phyloP scores from a whole-genome alignment of 2,113 vertebrate species.

The Chunga burmeisteri region DNA sequence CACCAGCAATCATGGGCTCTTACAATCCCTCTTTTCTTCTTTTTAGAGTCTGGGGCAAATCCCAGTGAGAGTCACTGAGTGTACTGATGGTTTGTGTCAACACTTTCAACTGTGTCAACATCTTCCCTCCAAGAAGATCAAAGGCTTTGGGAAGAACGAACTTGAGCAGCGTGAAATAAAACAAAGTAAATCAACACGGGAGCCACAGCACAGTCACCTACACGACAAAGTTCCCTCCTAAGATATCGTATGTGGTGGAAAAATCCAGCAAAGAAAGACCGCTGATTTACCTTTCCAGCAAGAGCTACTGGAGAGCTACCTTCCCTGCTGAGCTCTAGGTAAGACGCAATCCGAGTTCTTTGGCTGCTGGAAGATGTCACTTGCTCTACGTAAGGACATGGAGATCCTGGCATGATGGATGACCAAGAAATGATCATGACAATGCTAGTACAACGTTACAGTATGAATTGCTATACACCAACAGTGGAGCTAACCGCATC shows the following conservation, averaged over 20 bases:
- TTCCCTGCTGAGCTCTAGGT: background rate
- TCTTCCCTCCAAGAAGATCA: background rate
- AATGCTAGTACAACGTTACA: background rate
- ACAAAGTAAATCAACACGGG: background rate
- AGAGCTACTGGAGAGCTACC: background rate
- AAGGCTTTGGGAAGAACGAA: background rate
- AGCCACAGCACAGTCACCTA: background rate
- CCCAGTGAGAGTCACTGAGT: background rate
- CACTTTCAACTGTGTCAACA: background rate
- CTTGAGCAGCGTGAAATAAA: background rate
- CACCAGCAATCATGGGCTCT: background rate
- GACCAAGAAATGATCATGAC: background rate
- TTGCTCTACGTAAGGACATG: background rate
- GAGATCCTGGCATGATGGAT: background rate
- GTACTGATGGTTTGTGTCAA: background rate
- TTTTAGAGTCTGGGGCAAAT: background rate
- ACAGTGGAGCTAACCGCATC: background rate
- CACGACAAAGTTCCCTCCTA: background rate
- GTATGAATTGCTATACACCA: rapidly evolving
- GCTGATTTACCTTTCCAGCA: background rate
- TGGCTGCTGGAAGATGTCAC: background rate
- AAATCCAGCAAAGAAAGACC: background rate
- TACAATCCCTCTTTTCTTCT: background rate
- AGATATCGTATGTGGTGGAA: background rate
- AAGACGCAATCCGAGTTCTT: background rate